A percentile compares a stretch with the other conserved stretches of the same genome.
Conservation (phyloP, 2,113 vertebrate genomes). For the Bubalus kerabau region DNA sequence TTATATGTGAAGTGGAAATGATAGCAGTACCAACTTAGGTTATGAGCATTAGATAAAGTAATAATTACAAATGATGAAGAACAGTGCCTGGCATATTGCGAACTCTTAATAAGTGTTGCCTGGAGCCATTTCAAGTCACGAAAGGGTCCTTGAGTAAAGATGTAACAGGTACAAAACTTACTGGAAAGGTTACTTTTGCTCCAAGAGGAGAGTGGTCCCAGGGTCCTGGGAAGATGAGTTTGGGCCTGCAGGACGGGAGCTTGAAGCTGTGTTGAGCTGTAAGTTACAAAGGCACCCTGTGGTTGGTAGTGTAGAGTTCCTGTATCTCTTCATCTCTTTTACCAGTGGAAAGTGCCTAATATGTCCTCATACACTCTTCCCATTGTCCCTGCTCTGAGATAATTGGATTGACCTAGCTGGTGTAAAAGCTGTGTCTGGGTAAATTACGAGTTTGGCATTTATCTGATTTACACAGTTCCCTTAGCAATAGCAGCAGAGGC, state of each 20-base stretch:
- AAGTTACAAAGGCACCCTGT: neutral
- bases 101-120: neutral
- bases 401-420: constrained; percentile 45
- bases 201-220: neutral
- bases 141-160: neutral
- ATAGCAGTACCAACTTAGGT: neutral
- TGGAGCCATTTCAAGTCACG: neutral
- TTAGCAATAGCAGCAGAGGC: neutral
- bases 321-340: neutral
- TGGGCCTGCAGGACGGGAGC: neutral
- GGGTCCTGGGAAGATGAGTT: neutral
- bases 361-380: neutral
- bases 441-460: constrained; percentile 46
- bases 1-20: neutral
- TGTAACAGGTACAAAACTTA: neutral
- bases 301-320: neutral
- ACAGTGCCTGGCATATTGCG: neutral
- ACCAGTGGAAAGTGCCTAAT: neutral
- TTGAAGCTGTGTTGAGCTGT: neutral
- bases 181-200: neutral
- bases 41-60: neutral
- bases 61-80: neutral
- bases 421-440: constrained; percentile 27
- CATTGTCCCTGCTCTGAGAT: constrained; percentile 21
- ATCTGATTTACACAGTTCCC: constrained; percentile 25